phyloP scores from a whole-genome alignment of 64 coral and sea anemone species.

The Actinia equina region DNA sequence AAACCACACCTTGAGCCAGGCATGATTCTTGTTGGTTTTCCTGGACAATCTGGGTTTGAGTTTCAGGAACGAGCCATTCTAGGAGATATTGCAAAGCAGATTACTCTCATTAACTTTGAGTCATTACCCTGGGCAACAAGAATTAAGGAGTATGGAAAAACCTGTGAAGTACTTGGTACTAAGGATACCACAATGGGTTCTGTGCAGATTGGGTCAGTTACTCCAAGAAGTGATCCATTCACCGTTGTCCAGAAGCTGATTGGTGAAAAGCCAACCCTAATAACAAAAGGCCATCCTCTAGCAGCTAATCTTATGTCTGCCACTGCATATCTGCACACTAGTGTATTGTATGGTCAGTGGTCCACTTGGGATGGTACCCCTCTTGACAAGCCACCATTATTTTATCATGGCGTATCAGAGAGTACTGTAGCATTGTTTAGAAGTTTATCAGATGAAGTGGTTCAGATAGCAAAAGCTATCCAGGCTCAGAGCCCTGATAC shows the following conservation, averaged over 20 bases:
- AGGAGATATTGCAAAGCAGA: not conserved
- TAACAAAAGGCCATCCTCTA: slow-evolving; percentile 30
- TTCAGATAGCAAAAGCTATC: slow-evolving; percentile 1
- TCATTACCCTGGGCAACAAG: slow-evolving; percentile 44
- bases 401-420: slow-evolving; percentile 50
- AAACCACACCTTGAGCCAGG: slow-evolving; percentile 59
- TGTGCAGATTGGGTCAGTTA: slow-evolving; percentile 15
- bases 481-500: not conserved
- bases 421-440: not conserved
- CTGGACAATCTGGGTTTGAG: slow-evolving; percentile 34
- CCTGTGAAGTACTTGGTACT: slow-evolving; percentile 35
- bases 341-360: slow-evolving; percentile 52
- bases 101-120: slow-evolving; percentile 25
- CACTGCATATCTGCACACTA: slow-evolving; percentile 50
- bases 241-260: slow-evolving; percentile 31
- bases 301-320: slow-evolving; percentile 36
- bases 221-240: slow-evolving; percentile 32
- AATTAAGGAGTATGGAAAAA: slow-evolving; percentile 40
- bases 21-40: slow-evolving; percentile 35
- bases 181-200: slow-evolving; percentile 44
- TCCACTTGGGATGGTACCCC: slow-evolving; percentile 57
- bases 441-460: slow-evolving; percentile 3
- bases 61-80: slow-evolving; percentile 15
- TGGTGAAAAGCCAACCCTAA: slow-evolving; percentile 27
- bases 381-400: slow-evolving; percentile 47